These are phyloP conservation scores for Candoia aspera DNA, from an alignment of 2,113 vertebrate species.

Conservation along the genomic window DNA sequence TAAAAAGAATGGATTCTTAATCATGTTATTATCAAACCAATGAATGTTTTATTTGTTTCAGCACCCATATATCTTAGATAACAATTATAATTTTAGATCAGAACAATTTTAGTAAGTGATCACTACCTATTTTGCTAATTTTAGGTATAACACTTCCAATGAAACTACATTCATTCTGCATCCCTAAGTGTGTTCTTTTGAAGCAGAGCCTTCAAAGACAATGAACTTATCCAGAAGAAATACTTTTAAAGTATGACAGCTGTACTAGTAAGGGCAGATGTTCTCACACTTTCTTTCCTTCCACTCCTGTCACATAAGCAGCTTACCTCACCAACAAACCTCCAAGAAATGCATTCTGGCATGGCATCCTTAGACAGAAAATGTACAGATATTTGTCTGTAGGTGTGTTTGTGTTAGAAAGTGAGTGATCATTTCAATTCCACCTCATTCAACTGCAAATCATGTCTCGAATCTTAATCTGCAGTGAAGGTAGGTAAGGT, in stretches of 20 bases:
- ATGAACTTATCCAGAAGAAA: background rate
- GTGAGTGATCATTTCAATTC: background rate
- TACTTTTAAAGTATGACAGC: background rate
- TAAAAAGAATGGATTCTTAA: conserved; percentile 2
- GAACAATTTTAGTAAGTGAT: background rate
- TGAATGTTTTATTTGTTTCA: conserved; percentile 6
- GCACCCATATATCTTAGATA: conserved; percentile 1
- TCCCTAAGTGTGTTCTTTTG: background rate
- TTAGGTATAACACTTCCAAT: conserved; percentile 1
- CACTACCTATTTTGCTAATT: conserved; percentile 3
- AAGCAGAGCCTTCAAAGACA: background rate
- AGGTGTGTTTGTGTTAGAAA: background rate
- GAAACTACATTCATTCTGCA: background rate
- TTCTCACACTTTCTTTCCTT: background rate
- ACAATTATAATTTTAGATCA: conserved; percentile 16
- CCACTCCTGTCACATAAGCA: background rate
- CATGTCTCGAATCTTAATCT: background rate
- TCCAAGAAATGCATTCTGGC: background rate
- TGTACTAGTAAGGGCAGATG: background rate
- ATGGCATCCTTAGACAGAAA: background rate
- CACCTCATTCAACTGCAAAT: background rate
- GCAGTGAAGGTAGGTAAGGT: background rate
- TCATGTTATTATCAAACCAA: background rate
- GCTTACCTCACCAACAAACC: background rate
- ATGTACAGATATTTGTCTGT: background rate